A percentile compares a stretch with the other conserved stretches of the same genome.
Evolutionary conservation across 2,113 vertebrate species (phyloP).

Genomic region (Neopipo cinnamomea): DNA sequence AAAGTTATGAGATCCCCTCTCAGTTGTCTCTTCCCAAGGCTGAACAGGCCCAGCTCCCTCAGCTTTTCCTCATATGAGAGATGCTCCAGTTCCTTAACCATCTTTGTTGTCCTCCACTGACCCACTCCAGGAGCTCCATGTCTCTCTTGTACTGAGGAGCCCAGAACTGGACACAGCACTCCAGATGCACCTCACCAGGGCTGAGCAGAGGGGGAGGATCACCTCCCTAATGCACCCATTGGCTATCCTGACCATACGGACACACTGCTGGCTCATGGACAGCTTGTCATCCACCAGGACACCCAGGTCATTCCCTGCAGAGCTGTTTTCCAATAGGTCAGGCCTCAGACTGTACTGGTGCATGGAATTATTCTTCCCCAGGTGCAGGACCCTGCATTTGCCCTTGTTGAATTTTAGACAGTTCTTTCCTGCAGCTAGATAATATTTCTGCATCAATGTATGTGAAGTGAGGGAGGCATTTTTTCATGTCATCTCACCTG

Average conservation of each 20-base stretch:
- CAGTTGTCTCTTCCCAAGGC: rapidly evolving
- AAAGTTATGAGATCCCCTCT: background rate
- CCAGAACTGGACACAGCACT: background rate
- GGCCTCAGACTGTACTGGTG: too few species aligned
- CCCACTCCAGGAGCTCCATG: background rate
- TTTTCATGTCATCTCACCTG: background rate
- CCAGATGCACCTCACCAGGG: background rate
- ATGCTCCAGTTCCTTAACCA: rapidly evolving
- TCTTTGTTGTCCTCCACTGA: background rate
- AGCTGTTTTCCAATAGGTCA: too few species aligned
- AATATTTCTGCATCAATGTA: background rate
- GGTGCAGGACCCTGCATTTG: background rate
- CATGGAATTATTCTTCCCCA: too few species aligned
- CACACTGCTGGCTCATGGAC: too few species aligned
- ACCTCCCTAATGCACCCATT: too few species aligned
- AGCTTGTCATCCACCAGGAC: too few species aligned
- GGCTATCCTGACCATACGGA: too few species aligned
- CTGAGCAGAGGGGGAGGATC: background rate
- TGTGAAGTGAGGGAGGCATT: background rate
- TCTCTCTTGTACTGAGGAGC: background rate
- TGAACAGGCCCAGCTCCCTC: background rate
- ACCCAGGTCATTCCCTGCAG: too few species aligned
- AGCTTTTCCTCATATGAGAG: background rate
- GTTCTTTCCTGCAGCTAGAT: background rate
- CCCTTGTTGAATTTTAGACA: background rate